Base-by-base conservation (phyloP, 2,888 invertebrate species). In the Geophilus truncorum region DNA sequence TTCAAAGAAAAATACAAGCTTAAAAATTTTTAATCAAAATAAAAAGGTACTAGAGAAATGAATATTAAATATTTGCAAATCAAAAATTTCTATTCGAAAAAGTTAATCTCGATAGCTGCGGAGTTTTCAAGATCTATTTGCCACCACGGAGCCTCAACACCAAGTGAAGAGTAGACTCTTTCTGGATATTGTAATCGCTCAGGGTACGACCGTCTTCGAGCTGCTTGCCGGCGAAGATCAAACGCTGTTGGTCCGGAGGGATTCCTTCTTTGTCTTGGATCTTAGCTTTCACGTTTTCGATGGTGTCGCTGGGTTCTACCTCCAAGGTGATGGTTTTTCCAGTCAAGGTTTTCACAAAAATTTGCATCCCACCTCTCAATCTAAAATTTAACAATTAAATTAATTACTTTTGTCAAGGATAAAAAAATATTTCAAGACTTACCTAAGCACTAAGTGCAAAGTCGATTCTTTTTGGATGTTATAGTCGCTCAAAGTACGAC, bases 181-280 rank as follows among this genome's bases (percentile, higher is more conserved):
- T 96, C 88, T 97, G 96, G 86, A 97, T 96, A 88, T 96, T 96
- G 88, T 96, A 96, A 87, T 97, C 97, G 0, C 94, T 94, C 45
- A 97, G 89, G 1, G 96, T 96, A 79, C 95, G 92, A 2, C 95
- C 97, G 91, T 97, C 97, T 89, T 97, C 97, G 86, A 97, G 88
- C 89, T 97, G 97, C 87, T 96, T 97, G 81, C 97, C 97, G 84
- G 96, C 96, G 87, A 97, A 97, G 89, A 96, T 96, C 87, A 96
- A 90, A 85, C 94, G 91, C 88, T 94, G 94, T 88, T 94, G 94
- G 88, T 94, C 94, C 80, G 90, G 90, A 0, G 90, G 90, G 82
- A 91, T 84, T 0, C 90, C 90, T 84, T 91, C 89, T 84, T 90
- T 91, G 83, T 91, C 90, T 83, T 88, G 87, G 81, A 88, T 88